A percentile compares a stretch with the other conserved stretches of the same genome.
Evolutionary conservation across 2,888 invertebrate genomes (phyloP).

Genomic region (Oscheius sp.): DNA sequence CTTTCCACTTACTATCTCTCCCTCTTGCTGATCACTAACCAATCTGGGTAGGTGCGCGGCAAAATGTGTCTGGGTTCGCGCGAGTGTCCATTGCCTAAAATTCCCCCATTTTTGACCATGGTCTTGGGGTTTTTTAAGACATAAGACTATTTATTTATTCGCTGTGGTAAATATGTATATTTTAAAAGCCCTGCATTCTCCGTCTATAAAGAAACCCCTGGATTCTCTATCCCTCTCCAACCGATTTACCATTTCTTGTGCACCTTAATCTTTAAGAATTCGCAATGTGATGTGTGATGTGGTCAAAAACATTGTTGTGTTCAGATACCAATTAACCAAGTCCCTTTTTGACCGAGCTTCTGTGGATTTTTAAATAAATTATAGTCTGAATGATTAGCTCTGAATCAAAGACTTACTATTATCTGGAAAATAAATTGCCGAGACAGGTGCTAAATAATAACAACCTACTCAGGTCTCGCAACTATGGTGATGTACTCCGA

Average conservation of each 20-base stretch:
- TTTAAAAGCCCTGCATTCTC: constrained; percentile 13
- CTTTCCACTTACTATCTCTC: background rate
- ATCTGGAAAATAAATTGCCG: too few species aligned
- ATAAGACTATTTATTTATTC: constrained; percentile 26
- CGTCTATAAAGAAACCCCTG: constrained; percentile 22
- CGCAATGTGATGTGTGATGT: constrained; percentile 37
- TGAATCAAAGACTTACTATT: too few species aligned
- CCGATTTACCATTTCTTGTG: too few species aligned
- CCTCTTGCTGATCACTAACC: constrained; percentile 21
- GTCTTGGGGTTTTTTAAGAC: background rate
- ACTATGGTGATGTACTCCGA: too few species aligned
- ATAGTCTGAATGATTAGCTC: too few species aligned
- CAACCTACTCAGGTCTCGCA: too few species aligned
- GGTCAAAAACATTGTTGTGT: constrained; percentile 27
- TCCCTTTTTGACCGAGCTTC: constrained; percentile 31
- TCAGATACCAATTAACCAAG: background rate
- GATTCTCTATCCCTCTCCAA: too few species aligned
- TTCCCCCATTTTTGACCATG: background rate
- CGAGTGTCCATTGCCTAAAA: too few species aligned
- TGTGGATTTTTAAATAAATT: too few species aligned
- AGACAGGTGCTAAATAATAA: too few species aligned
- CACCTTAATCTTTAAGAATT: constrained; percentile 9
- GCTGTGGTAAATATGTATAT: constrained; percentile 27
- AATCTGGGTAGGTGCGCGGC: constrained; percentile 14
- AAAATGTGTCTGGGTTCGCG: constrained; percentile 22